Base-by-base conservation (phyloP, 2,888 invertebrate species). In the Acleris cristana region DNA sequence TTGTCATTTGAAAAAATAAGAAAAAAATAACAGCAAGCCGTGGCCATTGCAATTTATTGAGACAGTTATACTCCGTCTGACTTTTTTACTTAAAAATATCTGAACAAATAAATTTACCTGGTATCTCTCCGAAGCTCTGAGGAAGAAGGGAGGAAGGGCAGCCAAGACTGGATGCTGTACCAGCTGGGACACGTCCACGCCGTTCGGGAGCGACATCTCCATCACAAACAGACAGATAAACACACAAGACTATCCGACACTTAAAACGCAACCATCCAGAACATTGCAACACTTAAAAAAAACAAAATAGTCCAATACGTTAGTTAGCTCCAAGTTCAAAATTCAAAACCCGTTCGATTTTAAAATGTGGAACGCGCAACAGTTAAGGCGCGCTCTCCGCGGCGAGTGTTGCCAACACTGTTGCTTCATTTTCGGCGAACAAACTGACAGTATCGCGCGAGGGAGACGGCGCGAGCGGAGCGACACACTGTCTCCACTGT, bases 41-140 rank as follows among this genome's bases (percentile, higher is more conserved):
- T 34, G 3, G 7, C 34, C 34, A 34, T 34, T 10, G 40, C 10
- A 3, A 40, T 14, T 40, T 40, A 40, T 14, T 4, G 14, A 40
- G 4, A 40, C 40, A 40, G 40, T 40, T 40, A 2, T 23, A 34
- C 34, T 34, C 12, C 2, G 1, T 40, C 40, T 40, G 40, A 14
- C 40, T 14, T 40, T 40, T 34, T 40, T 10, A 40, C 21, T 6
- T 21, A 14, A 51, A 51, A 51, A 8, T 21, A 51, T n/a, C 7
- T n/a, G 48, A 19, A 51, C 12, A 51, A 23, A 23, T n/a, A 57
- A 23, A 53, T 23, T 45, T 83, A 93, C 93, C 92, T 98, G 98
- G 89, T 98, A 99, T 80, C 98, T 94, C 86, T 99, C 98, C 23
- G 96, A 96, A 68, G 97, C 97, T 76, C 97, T 94, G 69, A 97